These are phyloP conservation scores for Ammospiza maritima DNA, from an alignment of 2,797 vertebrate species.

Conservation along the genomic window DNA sequence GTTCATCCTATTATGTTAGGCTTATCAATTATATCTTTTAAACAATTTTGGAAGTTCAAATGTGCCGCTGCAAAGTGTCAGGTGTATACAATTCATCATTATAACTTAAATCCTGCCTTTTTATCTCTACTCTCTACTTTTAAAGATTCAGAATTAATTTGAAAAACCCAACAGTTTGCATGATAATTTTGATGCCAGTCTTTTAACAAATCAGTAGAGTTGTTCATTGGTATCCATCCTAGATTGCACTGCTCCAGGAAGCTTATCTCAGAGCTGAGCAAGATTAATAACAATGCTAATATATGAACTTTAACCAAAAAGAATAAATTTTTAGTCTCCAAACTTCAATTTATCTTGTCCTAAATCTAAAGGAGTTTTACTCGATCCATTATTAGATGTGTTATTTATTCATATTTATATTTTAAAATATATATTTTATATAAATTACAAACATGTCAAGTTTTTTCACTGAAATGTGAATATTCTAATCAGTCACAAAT, in stretches of 20 bases:
- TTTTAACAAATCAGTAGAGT: neutral
- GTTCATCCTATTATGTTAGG: neutral
- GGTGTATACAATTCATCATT: neutral
- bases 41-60: neutral
- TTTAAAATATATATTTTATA: neutral
- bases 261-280: neutral
- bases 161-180: rapidly evolving
- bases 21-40: neutral
- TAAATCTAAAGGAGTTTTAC: neutral
- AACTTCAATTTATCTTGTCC: neutral
- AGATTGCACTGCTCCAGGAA: neutral
- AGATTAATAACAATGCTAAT: neutral
- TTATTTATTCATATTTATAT: neutral
- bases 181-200: neutral
- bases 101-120: neutral
- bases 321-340: neutral
- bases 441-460: neutral
- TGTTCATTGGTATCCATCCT: neutral
- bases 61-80: neutral
- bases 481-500: neutral
- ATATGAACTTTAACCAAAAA: neutral
- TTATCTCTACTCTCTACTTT: neutral
- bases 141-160: neutral
- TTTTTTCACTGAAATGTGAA: neutral
- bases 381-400: neutral